Evolutionary conservation across 2,113 vertebrate species (phyloP), one percentile per base, ranked within the genome.

Genomic region (Cheilinus undulatus): DNA sequence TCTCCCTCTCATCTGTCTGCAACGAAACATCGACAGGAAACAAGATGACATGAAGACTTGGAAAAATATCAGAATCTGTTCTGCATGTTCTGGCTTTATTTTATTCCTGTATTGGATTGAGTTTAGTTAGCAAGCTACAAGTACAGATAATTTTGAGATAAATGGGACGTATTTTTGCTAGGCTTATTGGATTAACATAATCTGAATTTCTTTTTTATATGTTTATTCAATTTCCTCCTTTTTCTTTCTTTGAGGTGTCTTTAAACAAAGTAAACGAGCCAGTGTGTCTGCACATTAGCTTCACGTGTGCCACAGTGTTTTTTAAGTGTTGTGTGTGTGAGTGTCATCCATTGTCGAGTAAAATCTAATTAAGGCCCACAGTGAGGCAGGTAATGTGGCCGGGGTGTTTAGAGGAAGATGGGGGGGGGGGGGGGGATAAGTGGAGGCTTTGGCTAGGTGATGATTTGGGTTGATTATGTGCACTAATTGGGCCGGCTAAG

Each of bases 391-490:
- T 92, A 90, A 91, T 87, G 71, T 82, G 81, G 70, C 63, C 32
- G 36, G 64, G 78, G 70, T 74, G 68, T 46, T 62, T 61, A 59
- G 50, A 45, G 76, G 67, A 69, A 17, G 46, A 34, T 1, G 22
- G 24, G 32, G 36, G 32, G 13, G 42, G 19, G 45, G 5, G 49
- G 48, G 83, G 58, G 52, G 58, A 34, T 75, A 72, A 78, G 85
- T 61, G 69, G 78, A 69, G 73, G 71, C 63, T 85, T 83, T 77
- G 81, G 69, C 82, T 70, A 56, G 84, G 87, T 86, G 86, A 80
- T 90, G 90, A 91, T 92, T 90, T 76, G 86, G 80, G 82, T 84
- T 90, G 86, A 92, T 91, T 89, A 89, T 80, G 71, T 86, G 73
- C 74, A 70, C 86, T 93, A 94, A 92, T 92, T 93, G 91, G 88